Evolutionary conservation across 2,113 vertebrate species (phyloP).

Genomic region (Progne subis): DNA sequence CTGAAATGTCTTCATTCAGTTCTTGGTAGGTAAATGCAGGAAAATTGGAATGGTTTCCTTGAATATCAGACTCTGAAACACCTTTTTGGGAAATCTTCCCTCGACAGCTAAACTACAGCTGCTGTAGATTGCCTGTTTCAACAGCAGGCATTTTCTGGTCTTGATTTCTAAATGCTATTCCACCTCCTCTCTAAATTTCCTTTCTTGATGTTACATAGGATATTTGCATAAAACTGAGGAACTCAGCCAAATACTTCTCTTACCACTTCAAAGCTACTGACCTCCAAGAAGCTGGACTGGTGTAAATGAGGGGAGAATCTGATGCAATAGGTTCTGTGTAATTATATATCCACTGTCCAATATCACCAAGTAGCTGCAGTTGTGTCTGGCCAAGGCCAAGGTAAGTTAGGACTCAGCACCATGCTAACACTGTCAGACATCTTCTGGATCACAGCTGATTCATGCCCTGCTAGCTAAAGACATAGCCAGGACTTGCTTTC

Average conservation of each 20-base stretch:
- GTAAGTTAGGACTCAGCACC: constrained; percentile 20
- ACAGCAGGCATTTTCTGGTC: not conserved
- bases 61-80: not conserved
- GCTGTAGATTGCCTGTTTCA: not conserved
- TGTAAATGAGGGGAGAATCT: constrained; percentile 42
- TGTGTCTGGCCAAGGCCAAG: constrained; percentile 19
- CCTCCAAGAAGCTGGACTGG: constrained; percentile 15
- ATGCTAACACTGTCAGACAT: not conserved
- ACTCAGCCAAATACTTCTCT: constrained; percentile 20
- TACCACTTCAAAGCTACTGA: constrained; percentile 50
- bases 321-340: not conserved
- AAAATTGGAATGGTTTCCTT: not conserved
- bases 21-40: not conserved
- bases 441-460: constrained; percentile 45
- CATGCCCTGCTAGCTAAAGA: not conserved
- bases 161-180: constrained; percentile 2
- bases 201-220: constrained; percentile 38
- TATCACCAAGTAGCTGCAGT: not conserved
- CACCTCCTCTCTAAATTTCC: constrained; percentile 34
- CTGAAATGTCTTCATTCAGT: not conserved
- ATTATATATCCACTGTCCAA: constrained; percentile 41
- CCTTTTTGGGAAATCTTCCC: not conserved
- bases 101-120: not conserved
- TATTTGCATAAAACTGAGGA: constrained; percentile 51
- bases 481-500: not conserved